These are phyloP conservation scores for Notocelia uddmanniana DNA, from an alignment of 2,888 invertebrate species.

Conservation along the genomic window DNA sequence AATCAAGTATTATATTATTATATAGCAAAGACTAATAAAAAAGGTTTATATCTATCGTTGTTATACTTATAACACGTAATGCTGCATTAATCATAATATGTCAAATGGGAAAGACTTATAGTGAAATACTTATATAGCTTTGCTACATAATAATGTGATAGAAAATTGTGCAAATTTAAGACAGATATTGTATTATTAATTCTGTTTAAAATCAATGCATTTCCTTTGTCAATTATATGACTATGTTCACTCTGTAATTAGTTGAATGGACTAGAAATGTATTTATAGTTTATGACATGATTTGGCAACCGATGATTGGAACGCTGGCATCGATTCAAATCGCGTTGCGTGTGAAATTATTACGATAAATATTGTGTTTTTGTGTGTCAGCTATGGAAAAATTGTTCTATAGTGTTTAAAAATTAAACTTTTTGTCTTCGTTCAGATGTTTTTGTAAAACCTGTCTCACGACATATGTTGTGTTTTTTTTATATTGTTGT, in stretches of 20 bases:
- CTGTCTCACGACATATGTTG: constrained; percentile 86
- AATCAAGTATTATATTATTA: constrained; percentile 12
- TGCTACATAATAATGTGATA: constrained; percentile 2
- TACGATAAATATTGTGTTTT: constrained; percentile 11
- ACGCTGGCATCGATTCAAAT: constrained; percentile 42
- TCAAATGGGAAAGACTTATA: too few species aligned
- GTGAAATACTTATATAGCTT: not conserved
- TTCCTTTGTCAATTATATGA: constrained; percentile 51
- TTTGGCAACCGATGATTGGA: constrained; percentile 51
- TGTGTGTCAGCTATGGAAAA: constrained; percentile 32
- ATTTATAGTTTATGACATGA: constrained; percentile 62
- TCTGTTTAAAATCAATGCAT: constrained; percentile 58
- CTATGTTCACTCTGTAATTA: constrained; percentile 29
- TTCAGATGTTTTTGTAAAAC: constrained; percentile 58
- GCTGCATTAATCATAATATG: too few species aligned
- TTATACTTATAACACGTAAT: too few species aligned
- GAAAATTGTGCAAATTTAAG: constrained; percentile 54
- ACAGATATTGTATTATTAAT: constrained; percentile 55
- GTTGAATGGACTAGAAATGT: constrained; percentile 48
- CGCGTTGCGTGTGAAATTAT: constrained; percentile 30
- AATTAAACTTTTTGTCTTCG: constrained; percentile 14
- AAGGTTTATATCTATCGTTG: not conserved
- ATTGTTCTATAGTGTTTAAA: constrained; percentile 41
- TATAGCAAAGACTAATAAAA: not conserved
- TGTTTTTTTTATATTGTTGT: constrained; percentile 65